Evolutionary conservation across 2,888 invertebrate genomes (phyloP).

Genomic region (Tipula confusa): DNA sequence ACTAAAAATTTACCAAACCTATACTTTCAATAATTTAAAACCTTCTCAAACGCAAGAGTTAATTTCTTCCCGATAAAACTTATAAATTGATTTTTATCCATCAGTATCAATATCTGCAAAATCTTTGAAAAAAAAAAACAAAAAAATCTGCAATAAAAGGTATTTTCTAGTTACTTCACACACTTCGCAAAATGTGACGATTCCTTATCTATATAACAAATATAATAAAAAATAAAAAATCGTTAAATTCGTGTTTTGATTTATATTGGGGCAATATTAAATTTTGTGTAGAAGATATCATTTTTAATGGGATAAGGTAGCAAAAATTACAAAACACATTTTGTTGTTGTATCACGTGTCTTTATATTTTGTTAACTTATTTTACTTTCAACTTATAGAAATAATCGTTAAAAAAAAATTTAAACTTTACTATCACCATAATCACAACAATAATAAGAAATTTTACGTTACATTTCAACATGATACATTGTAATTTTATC

Average conservation of each 20-base stretch:
- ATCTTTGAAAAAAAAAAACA: not conserved
- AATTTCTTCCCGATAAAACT: too few relatives aligned
- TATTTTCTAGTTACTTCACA: not conserved
- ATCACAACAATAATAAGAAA: not conserved
- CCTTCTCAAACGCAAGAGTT: too few relatives aligned
- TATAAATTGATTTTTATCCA: not conserved
- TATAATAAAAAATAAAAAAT: not conserved
- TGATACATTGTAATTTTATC: not conserved
- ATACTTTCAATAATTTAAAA: too few relatives aligned
- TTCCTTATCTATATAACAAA: not conserved
- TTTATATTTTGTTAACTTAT: not conserved
- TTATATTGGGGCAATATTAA: conserved; percentile 25
- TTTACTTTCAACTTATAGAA: not conserved
- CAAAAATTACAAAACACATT: not conserved
- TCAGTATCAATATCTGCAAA: not conserved
- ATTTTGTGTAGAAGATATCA: conserved; percentile 5
- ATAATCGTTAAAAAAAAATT: not conserved
- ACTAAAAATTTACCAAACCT: too few relatives aligned
- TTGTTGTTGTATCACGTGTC: not conserved
- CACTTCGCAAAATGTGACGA: not conserved
- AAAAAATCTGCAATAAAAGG: not conserved
- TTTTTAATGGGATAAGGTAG: not conserved
- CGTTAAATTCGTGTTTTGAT: conserved; percentile 14
- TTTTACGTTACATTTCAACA: not conserved
- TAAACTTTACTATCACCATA: not conserved